phyloP scores from a whole-genome alignment of 2,113 vertebrate species.

The Azemiops feae region DNA sequence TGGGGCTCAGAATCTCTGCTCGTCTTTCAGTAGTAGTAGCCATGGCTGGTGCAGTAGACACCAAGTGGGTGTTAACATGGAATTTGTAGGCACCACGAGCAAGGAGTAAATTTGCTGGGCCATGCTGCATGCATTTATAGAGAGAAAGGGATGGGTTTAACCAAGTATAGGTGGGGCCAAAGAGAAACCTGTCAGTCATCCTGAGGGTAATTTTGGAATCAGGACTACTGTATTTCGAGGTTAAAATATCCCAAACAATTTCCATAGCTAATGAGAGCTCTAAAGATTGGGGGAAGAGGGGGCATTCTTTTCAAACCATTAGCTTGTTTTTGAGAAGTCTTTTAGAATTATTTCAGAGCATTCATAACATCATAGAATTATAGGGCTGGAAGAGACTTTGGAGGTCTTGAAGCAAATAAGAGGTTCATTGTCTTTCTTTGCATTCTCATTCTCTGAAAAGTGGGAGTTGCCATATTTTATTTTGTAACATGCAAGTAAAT shows the following conservation, averaged over 20 bases:
- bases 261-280: background rate
- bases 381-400: background rate
- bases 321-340: background rate
- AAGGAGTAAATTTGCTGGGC: background rate
- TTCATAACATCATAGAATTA: background rate
- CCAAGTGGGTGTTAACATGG: conserved; percentile 34
- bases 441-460: background rate
- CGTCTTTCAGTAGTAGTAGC: background rate
- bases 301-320: background rate
- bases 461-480: background rate
- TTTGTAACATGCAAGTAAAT: background rate
- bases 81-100: conserved; percentile 1
- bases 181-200: conserved; percentile 26
- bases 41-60: conserved; percentile 19
- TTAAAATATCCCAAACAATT: background rate
- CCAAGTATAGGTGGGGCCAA: conserved; percentile 24
- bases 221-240: conserved; percentile 11
- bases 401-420: background rate
- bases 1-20: conserved; percentile 64
- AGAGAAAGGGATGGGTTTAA: conserved; percentile 33
- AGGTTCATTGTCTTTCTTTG: background rate
- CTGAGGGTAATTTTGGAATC: background rate
- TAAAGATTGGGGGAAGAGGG: background rate
- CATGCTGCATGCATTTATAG: conserved; percentile 27
- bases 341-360: background rate